Base-by-base conservation (phyloP, 2,113 vertebrate genomes). In the Nannospalax galili region DNA sequence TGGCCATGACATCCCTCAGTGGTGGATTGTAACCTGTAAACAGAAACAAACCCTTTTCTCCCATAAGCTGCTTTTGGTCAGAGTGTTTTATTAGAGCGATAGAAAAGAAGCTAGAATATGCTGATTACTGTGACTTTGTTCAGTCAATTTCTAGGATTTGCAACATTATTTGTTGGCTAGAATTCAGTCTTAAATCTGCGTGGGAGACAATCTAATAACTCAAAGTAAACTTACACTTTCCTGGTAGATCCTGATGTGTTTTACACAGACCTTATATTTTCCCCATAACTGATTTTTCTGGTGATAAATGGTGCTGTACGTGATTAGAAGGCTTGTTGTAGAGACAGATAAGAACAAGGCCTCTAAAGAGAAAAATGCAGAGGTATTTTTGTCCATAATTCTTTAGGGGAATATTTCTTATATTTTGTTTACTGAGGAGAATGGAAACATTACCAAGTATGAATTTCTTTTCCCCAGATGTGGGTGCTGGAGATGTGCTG, bases 141-240 rank as follows among this genome's bases (percentile, higher is more conserved):
- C 2, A 2, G 32, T 19, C 24, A 3, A 4, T 65, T 75, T 58
- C 5, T 37, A 35, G 45, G 60, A 56, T 42, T 42, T 95, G 26
- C 1, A 10, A 35, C 28, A 20, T 60, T 32, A 0, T 75, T 42
- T 80, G 56, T 65, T 58, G 56, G 20, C 42, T 24, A 30, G 11
- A 6, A 11, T 78, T 32, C 19, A 73, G 7, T 72, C 20, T 67
- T 86, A 37, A 32, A 19, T 72, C 35, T 86, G 0, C 20, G 3
- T 4, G 7, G 24, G 37, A 86, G 24, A 22, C 30, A 67, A n/a
- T n/a, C 67, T 45, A 28, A 56, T 80, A 74, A 81, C 26, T 85
- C 45, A 69, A 84, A 37, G 67, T 91, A 94, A 64, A 73, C 22
- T 40, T 79, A 45, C 16, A 32, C 75, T 95, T 94, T 89, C 37